Conservation (phyloP, 2,113 vertebrate genomes). For the Athene cunicularia region DNA sequence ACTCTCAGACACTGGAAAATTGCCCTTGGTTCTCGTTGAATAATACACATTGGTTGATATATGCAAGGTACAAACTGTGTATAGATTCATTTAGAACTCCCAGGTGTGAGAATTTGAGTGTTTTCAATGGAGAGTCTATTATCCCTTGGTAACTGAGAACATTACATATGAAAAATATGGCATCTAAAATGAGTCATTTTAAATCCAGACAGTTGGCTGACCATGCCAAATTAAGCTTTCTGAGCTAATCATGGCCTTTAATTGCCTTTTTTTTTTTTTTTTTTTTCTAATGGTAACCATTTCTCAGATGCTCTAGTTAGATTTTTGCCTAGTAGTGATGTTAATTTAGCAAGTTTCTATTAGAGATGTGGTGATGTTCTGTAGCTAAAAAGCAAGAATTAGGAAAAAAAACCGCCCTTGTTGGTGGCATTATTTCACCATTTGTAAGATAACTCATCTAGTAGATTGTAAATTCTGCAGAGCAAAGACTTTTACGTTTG, state of each 20-base stretch:
- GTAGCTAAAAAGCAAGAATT: background rate
- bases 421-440: background rate
- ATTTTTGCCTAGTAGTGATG: background rate
- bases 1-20: background rate
- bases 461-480: background rate
- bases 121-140: background rate
- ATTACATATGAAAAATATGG: background rate
- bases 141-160: background rate
- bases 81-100: background rate
- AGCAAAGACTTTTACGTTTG: background rate
- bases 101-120: background rate
- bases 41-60: background rate
- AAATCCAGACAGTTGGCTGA: background rate
- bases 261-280: background rate
- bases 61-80: background rate
- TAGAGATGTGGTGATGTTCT: background rate
- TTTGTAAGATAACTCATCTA: background rate
- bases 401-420: fast-evolving
- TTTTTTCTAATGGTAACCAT: background rate
- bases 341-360: background rate
- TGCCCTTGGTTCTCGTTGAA: background rate
- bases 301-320: background rate
- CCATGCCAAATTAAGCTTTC: background rate
- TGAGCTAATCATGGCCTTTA: background rate
- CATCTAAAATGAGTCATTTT: background rate